Percentiles rank a stretch among this genome's conserved stretches.
These are phyloP conservation scores for Loxodonta africana DNA, from an alignment of 2,113 vertebrate species.

Conservation along the genomic window DNA sequence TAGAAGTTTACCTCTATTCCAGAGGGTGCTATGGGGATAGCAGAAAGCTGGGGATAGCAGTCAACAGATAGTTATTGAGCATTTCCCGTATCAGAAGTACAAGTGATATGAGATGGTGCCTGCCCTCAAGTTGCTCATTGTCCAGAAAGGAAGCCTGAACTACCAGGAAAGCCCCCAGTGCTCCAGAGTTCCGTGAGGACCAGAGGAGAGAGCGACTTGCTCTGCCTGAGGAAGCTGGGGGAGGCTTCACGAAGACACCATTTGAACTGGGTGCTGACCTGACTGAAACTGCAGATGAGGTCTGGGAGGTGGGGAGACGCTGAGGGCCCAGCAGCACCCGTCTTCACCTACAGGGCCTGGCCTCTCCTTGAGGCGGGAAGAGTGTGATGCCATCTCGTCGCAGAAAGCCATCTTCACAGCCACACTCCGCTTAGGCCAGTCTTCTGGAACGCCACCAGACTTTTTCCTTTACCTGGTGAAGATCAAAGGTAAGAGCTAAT, in stretches of 20 bases:
- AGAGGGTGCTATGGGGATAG: background rate
- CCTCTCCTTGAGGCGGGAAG: background rate
- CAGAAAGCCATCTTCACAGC: background rate
- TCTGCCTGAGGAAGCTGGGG: background rate
- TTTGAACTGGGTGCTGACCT: background rate
- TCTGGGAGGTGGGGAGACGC: background rate
- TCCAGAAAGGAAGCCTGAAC: background rate
- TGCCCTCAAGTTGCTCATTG: background rate
- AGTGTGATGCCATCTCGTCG: accelerated
- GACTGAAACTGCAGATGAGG: background rate
- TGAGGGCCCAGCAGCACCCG: background rate
- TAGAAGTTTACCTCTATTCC: background rate
- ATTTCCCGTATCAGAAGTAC: background rate
- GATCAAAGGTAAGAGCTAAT: background rate
- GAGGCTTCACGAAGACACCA: background rate
- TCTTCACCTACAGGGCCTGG: background rate
- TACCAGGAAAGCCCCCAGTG: background rate
- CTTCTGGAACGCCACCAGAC: background rate
- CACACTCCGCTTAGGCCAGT: background rate
- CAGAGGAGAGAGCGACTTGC: no score
- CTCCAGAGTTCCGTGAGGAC: background rate
- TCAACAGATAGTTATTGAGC: background rate
- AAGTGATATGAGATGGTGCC: background rate
- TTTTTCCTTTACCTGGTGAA: background rate
- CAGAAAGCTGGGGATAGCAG: background rate